A percentile compares a stretch with the other conserved stretches of the same genome.
These are phyloP conservation scores for Hylomyscus alleni DNA, from an alignment of 2,797 vertebrate species.

Conservation along the genomic window DNA sequence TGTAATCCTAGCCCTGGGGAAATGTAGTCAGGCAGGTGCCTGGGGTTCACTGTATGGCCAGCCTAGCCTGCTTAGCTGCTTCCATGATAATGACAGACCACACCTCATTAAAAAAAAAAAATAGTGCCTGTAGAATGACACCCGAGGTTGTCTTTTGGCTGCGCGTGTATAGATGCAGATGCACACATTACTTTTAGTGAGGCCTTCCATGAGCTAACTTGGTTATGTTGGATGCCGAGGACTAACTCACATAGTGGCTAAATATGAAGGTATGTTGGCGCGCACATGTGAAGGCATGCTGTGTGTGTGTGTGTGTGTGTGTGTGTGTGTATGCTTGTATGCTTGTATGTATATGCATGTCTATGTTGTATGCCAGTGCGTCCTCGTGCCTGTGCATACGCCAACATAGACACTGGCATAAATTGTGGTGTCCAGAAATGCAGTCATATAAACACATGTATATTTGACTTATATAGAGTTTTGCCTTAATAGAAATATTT, in stretches of 20 bases:
- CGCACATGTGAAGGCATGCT: background rate
- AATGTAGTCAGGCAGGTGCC: background rate
- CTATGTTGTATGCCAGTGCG: background rate
- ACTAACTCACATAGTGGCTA: background rate
- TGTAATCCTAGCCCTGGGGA: background rate
- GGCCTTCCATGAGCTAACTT: background rate
- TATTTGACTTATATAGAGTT: background rate
- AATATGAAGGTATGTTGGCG: background rate
- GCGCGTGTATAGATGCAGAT: background rate
- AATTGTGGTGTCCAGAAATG: background rate
- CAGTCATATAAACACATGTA: background rate
- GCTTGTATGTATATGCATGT: background rate
- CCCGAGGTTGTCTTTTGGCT: background rate
- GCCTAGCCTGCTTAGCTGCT: background rate
- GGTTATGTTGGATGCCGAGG: background rate
- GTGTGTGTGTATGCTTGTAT: too few relatives aligned
- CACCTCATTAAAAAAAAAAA: background rate
- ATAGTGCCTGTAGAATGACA: background rate
- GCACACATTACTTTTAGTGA: background rate
- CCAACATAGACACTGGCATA: background rate
- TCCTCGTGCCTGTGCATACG: background rate
- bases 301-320: background rate
- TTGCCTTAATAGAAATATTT: slow-evolving; percentile 15
- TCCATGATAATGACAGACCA: background rate
- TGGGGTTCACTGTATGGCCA: background rate